phyloP scores from a whole-genome alignment of 2,797 vertebrate species.

The Sebastolobus altivelis region DNA sequence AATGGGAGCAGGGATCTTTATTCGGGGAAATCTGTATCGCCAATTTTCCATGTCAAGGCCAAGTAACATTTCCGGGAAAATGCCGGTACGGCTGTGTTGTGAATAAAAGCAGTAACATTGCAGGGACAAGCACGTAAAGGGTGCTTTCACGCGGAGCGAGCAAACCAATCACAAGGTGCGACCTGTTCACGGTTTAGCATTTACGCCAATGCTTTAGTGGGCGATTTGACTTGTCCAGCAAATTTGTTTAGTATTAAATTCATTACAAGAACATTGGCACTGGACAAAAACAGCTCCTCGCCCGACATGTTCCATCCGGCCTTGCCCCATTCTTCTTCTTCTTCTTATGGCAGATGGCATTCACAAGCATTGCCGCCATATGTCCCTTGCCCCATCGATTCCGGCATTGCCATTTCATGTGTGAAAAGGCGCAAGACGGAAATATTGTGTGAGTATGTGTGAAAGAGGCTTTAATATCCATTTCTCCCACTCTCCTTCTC shows the following conservation, averaged over 20 bases:
- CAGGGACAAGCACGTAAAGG: neutral
- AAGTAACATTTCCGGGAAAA: too few relatives aligned
- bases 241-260: neutral
- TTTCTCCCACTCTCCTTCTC: conserved; percentile 12
- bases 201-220: neutral
- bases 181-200: neutral
- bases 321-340: neutral
- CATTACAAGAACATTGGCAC: neutral
- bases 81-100: too few relatives aligned
- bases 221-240: neutral
- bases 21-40: too few relatives aligned
- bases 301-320: neutral
- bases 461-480: conserved; percentile 9
- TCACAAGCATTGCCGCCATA: neutral
- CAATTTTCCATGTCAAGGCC: too few relatives aligned
- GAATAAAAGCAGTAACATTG: neutral
- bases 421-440: neutral
- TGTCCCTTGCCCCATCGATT: neutral
- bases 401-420: neutral
- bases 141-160: neutral
- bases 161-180: neutral
- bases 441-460: neutral
- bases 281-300: neutral
- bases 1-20: neutral
- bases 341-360: neutral